Evolutionary conservation across 2,888 invertebrate species (phyloP), one percentile per base, ranked within the genome.

Genomic region (Branchellion lobata): DNA sequence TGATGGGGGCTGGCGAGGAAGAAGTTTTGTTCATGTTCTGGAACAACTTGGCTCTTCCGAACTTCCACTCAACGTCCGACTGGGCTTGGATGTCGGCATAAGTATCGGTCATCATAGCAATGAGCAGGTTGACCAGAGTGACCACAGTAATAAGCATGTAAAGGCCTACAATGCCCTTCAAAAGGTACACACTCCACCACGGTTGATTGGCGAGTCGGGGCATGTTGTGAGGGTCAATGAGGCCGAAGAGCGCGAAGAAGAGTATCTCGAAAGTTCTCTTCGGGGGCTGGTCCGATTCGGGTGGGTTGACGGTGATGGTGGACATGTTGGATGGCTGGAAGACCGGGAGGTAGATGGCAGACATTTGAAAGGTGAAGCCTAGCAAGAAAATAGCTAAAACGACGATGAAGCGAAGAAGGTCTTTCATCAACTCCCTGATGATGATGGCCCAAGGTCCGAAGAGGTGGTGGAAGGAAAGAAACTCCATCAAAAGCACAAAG

Each of bases 401-500:
- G 72, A 98, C 97, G 82, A 99, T 91, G 88, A 99, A 99, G 0
- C 83, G 90, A n/a, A 94, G 94, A 84, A 96, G 90, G 88, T 96
- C 96, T 87, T 88, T 88, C 86, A 89, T 87, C 40, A 89, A 85
- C 83, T 89, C 88, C 31, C 97, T 94, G 85, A 99, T 99, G 87
- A 99, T 99, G 86, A 99, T 99, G 47, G 98, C 98, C 99, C 99
- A 99, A 0, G 99, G 99, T 72, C 99, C 99, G 87, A 99, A 99
- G 29, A 99, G 90, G 89, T 99, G 96, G 88, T 99, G 99, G 87
- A 99, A 99, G 33, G 97, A 97, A 74, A 99, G 90, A 88, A 99
- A 99, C 89, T 90, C 89, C 86, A 98, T 90, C 85, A 98, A 94
- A 89, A 98, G 96, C 74, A 99, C 96, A 89, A 98, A 99, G 79